A percentile compares a stretch with the other conserved stretches of the same genome.
Conservation (phyloP, 2,888 invertebrate genomes). For the Amphipoea oculea region DNA sequence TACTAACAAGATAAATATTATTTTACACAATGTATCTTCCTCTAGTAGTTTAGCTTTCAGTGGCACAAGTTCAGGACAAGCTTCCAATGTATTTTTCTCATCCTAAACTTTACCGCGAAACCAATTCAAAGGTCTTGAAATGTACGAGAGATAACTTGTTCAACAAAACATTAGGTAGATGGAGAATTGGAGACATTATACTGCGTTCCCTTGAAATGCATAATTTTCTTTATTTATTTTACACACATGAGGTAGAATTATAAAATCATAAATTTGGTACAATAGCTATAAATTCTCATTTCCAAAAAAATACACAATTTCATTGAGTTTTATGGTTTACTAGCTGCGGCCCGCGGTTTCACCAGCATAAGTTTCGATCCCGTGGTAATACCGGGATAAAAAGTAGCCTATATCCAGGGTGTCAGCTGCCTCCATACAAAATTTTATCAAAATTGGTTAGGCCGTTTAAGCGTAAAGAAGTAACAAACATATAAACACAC, state of each 20-base stretch:
- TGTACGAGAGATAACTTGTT: not conserved
- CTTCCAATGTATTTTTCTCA: slow-evolving; percentile 7
- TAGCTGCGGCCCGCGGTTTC: too few species aligned
- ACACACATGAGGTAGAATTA: not conserved
- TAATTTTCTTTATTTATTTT: not conserved
- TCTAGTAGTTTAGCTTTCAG: not conserved
- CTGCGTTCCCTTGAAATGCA: not conserved
- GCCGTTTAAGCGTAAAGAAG: too few species aligned
- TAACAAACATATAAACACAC: too few species aligned
- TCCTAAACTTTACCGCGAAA: not conserved
- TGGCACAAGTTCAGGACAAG: not conserved
- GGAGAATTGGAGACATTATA: not conserved
- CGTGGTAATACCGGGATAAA: too few species aligned
- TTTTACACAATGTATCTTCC: slow-evolving; percentile 13
- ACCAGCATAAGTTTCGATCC: too few species aligned
- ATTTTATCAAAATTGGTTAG: too few species aligned
- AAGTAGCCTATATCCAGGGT: too few species aligned
- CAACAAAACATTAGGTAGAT: not conserved
- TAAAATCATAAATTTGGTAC: too few species aligned
- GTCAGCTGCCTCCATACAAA: too few species aligned
- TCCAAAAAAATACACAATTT: not conserved
- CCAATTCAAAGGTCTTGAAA: slow-evolving; percentile 1
- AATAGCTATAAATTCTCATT: not conserved
- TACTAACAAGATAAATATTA: not conserved
- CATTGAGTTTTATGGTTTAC: not conserved